These are phyloP conservation scores for Mesochorus sp. DNA, from an alignment of 2,888 invertebrate genomes.

Conservation along the genomic window DNA sequence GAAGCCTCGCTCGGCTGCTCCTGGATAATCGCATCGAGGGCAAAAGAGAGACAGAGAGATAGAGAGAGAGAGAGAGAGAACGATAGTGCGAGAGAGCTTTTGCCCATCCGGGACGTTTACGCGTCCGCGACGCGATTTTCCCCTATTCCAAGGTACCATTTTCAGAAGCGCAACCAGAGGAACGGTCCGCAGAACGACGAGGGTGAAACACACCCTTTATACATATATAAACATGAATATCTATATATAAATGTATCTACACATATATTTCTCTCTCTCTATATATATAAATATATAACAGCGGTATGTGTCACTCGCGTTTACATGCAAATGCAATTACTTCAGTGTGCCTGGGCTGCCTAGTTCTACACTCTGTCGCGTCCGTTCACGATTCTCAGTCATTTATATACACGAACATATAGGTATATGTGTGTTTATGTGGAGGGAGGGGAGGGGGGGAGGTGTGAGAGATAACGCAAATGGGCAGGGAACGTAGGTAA, in stretches of 20 bases:
- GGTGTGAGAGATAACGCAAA: conserved; percentile 40
- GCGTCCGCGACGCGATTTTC: conserved; percentile 42
- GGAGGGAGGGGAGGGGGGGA: not conserved
- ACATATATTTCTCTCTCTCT: not conserved
- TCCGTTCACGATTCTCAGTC: conserved; percentile 45
- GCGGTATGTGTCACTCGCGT: conserved; percentile 65
- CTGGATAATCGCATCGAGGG: conserved; percentile 6
- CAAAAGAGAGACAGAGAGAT: conserved; percentile 3
- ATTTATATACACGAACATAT: not conserved
- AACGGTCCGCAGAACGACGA: conserved; percentile 20
- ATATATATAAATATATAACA: conserved; percentile 17
- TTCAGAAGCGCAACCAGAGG: conserved; percentile 39
- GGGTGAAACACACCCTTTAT: conserved; percentile 35
- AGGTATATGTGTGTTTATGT: not conserved
- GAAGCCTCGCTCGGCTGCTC: conserved; percentile 24
- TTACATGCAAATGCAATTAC: conserved; percentile 75
- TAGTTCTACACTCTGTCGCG: conserved; percentile 41
- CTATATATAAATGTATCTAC: not conserved
- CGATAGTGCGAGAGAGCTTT: not conserved
- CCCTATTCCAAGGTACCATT: conserved; percentile 21
- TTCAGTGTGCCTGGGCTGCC: conserved; percentile 61
- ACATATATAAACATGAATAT: not conserved
- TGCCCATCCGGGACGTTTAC: conserved; percentile 54
- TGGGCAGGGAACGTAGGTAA: conserved; percentile 31
- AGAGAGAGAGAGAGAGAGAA: not conserved